phyloP scores from a whole-genome alignment of 2,797 vertebrate genomes.

The Phoeniculus purpureus region DNA sequence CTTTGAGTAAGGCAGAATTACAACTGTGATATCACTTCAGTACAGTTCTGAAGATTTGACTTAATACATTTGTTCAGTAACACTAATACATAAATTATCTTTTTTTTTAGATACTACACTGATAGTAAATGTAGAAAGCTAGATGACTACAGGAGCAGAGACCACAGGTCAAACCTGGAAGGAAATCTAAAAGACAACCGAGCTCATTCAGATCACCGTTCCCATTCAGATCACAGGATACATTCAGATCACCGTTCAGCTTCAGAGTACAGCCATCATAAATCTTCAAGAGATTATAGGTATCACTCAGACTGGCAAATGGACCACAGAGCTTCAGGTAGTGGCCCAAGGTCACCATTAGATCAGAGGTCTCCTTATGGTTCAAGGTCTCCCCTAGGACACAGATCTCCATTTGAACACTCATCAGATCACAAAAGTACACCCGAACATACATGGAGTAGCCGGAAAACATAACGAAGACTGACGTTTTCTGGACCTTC shows the following conservation, averaged over 20 bases:
- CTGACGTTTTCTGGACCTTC: slow-evolving; percentile 75
- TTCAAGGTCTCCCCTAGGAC: slow-evolving; percentile 88
- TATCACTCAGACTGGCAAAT: slow-evolving; percentile 96
- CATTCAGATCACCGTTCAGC: slow-evolving; percentile 83
- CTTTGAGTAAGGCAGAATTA: background rate
- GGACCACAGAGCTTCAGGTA: slow-evolving; percentile 89
- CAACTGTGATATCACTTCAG: background rate
- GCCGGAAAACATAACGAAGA: slow-evolving; percentile 94
- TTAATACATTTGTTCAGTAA: background rate
- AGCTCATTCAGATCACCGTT: slow-evolving; percentile 81
- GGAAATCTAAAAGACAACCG: slow-evolving; percentile 85
- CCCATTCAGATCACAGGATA: slow-evolving; percentile 83
- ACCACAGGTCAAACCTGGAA: slow-evolving; percentile 87
- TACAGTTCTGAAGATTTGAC: background rate
- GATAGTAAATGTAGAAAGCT: slow-evolving; percentile 93
- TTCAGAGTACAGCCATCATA: slow-evolving; percentile 86
- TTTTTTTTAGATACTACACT: slow-evolving; percentile 80
- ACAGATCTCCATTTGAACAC: slow-evolving; percentile 93
- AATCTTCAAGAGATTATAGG: slow-evolving; percentile 89
- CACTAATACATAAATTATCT: background rate
- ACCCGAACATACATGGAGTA: slow-evolving; percentile 95
- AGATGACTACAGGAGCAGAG: slow-evolving; percentile 90
- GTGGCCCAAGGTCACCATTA: slow-evolving; percentile 89
- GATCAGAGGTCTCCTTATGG: slow-evolving; percentile 93
- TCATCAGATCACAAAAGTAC: slow-evolving; percentile 95